Conservation (phyloP, 2,113 vertebrate genomes). For the Pycnonotus jocosus region DNA sequence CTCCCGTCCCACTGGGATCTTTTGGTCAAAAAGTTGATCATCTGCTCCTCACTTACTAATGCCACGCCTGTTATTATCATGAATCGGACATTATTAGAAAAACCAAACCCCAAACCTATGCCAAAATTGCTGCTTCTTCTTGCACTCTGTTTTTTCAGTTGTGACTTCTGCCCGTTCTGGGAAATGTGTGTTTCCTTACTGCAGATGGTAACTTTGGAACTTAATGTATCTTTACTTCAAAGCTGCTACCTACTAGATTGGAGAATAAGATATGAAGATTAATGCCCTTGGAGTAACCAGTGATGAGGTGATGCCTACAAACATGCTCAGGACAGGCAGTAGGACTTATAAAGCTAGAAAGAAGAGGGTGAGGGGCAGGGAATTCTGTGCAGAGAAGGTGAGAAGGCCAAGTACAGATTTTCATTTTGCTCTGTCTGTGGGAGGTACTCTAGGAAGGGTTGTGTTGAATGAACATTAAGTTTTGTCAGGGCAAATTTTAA, state of each 20-base stretch:
- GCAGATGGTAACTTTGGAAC: background rate
- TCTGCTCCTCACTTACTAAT: background rate
- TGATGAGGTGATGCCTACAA: background rate
- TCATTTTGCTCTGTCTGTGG: background rate
- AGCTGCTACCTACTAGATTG: background rate
- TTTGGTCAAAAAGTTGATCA: background rate
- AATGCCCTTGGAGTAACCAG: background rate
- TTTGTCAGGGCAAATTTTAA: background rate
- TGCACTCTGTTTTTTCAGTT: background rate
- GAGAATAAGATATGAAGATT: background rate
- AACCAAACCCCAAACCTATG: background rate
- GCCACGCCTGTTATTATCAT: background rate
- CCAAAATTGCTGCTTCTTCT: background rate
- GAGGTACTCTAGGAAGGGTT: background rate
- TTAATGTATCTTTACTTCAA: background rate
- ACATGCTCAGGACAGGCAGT: background rate
- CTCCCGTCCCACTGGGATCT: accelerated
- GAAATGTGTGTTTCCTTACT: background rate
- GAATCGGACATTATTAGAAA: background rate
- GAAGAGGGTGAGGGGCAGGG: background rate
- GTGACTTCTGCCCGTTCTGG: background rate
- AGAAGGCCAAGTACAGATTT: background rate
- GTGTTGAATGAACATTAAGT: background rate
- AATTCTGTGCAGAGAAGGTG: background rate
- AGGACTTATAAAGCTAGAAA: background rate